A percentile compares a stretch with the other conserved stretches of the same genome.
Conservation (phyloP, 2,113 vertebrate species). For the Hypanus sabinus region DNA sequence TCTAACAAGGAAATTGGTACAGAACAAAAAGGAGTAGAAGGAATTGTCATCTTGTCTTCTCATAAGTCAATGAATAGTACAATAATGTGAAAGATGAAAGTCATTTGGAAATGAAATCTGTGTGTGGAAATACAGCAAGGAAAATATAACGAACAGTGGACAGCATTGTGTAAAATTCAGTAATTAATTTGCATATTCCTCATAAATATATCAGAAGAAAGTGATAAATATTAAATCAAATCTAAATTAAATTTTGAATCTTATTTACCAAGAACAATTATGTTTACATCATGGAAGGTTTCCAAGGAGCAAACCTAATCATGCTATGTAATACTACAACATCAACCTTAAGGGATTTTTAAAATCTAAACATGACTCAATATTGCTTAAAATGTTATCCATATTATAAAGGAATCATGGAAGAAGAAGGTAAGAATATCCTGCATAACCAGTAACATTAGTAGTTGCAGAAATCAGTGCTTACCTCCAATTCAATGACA, state of each 20-base stretch:
- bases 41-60: neutral
- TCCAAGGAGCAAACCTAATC: neutral
- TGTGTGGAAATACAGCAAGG: neutral
- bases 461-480: constrained; percentile 2
- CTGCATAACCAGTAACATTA: neutral
- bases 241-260: neutral
- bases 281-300: too few species aligned
- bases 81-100: neutral
- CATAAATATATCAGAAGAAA: neutral
- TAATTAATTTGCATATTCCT: neutral
- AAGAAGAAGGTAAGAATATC: neutral
- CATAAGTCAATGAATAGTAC: too few species aligned
- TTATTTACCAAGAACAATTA: constrained; percentile 8
- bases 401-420: neutral
- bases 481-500: constrained; percentile 49
- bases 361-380: neutral
- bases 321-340: neutral
- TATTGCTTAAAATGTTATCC: neutral
- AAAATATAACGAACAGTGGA: neutral
- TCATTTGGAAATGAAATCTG: neutral
- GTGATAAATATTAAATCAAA: constrained; percentile 7
- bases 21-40: neutral
- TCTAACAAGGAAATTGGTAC: neutral
- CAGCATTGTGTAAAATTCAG: too few species aligned
- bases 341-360: neutral